A percentile compares a stretch with the other conserved stretches of the same genome.
phyloP scores from a whole-genome alignment of 2,888 invertebrate species.

The Lapara coniferarum region DNA sequence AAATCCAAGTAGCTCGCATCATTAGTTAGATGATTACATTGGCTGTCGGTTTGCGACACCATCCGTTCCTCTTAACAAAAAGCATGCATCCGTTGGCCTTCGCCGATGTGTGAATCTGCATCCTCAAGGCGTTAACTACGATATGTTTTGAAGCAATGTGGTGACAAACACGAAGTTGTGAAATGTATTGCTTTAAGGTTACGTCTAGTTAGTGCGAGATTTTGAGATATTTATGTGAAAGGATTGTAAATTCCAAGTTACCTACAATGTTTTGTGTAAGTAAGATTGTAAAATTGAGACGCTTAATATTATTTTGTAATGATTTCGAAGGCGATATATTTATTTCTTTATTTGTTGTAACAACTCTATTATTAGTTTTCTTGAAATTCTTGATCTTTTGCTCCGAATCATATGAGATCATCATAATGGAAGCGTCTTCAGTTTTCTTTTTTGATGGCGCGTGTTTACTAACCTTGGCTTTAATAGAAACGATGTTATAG shows the following conservation, averaged over 20 bases:
- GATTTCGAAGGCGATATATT: no score
- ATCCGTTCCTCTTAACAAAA: slow-evolving; percentile 65
- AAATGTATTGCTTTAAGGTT: background rate
- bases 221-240: no score
- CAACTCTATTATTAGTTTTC: no score
- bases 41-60: slow-evolving; percentile 56
- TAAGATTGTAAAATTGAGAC: no score
- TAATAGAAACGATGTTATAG: slow-evolving; percentile 4
- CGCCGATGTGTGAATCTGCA: slow-evolving; percentile 53
- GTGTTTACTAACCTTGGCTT: slow-evolving; percentile 6
- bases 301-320: no score
- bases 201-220: background rate
- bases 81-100: slow-evolving; percentile 67
- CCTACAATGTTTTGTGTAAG: no score
- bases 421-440: background rate
- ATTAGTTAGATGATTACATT: slow-evolving; percentile 58
- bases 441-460: slow-evolving; percentile 13
- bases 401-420: slow-evolving; percentile 3
- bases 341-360: no score
- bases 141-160: background rate
- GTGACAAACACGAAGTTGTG: background rate
- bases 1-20: slow-evolving; percentile 47
- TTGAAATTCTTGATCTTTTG: slow-evolving; percentile 2
- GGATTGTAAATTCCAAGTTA: no score
- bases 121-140: slow-evolving; percentile 16